phyloP scores from a whole-genome alignment of 2,888 invertebrate genomes.

The Spodoptera picta region DNA sequence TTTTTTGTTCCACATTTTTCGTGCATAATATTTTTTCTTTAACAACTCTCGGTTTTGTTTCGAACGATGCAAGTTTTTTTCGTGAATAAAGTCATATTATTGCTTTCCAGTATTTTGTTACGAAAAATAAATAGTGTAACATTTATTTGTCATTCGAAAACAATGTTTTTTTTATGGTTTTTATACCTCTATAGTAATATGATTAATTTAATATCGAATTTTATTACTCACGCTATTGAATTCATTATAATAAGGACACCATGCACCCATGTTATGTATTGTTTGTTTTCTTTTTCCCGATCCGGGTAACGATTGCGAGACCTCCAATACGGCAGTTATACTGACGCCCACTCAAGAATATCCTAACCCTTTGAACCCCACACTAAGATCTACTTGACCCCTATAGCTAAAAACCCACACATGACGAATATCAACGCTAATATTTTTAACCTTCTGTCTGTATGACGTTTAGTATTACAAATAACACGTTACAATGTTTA shows the following conservation, averaged over 20 bases:
- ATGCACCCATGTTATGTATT: too few relatives aligned
- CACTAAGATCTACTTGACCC: background rate
- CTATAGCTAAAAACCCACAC: background rate
- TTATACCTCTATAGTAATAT: too few relatives aligned
- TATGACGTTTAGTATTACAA: constrained; percentile 51
- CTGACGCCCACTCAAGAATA: too few relatives aligned
- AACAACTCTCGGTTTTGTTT: constrained; percentile 13
- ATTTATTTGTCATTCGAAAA: too few relatives aligned
- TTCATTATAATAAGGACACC: too few relatives aligned
- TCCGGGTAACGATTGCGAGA: too few relatives aligned
- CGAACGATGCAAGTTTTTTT: constrained; percentile 13
- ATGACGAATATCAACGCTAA: constrained; percentile 41
- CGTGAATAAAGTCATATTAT: background rate
- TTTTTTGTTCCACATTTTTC: constrained; percentile 39
- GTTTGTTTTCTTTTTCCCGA: too few relatives aligned
- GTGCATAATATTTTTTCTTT: constrained; percentile 26
- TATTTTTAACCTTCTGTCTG: constrained; percentile 45
- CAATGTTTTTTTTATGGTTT: background rate
- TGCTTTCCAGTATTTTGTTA: background rate
- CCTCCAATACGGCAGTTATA: too few relatives aligned
- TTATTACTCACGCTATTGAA: too few relatives aligned
- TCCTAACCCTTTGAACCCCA: constrained; percentile 7
- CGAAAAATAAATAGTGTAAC: background rate
- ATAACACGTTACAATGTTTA: constrained; percentile 50
- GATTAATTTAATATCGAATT: too few relatives aligned